These are phyloP conservation scores for Erebia epiphron DNA, from an alignment of 2,888 invertebrate species.

Conservation along the genomic window DNA sequence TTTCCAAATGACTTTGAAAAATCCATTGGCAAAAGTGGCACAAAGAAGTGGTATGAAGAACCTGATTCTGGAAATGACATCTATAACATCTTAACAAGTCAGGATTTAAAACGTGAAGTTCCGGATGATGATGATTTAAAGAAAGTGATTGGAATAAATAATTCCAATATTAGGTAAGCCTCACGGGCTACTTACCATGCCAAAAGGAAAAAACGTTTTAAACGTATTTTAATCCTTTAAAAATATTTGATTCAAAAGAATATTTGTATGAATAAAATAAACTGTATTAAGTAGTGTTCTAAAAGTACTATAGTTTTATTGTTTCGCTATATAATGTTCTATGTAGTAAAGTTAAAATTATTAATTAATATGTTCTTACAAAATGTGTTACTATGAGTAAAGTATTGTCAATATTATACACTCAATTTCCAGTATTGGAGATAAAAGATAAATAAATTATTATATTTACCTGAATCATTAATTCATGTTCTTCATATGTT, in stretches of 20 bases:
- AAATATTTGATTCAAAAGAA: constrained; percentile 36
- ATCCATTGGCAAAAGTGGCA: neutral
- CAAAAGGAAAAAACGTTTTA: constrained; percentile 43
- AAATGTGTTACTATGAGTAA: too few species aligned
- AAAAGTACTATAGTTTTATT: neutral
- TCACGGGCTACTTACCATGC: constrained; percentile 23
- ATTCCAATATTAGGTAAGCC: constrained; percentile 27
- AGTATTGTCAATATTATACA: too few species aligned
- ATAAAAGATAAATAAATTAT: too few species aligned
- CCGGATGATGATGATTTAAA: constrained; percentile 28
- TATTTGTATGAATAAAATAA: constrained; percentile 47
- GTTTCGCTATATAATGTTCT: neutral
- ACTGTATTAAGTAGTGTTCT: neutral
- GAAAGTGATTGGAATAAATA: constrained; percentile 29
- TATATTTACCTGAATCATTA: too few species aligned
- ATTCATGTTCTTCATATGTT: too few species aligned
- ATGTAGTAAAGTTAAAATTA: too few species aligned
- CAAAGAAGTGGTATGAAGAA: neutral
- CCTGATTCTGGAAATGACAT: constrained; percentile 4
- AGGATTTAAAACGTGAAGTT: constrained; percentile 20
- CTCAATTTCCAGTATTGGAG: too few species aligned
- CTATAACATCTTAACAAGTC: constrained; percentile 13
- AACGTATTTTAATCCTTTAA: constrained; percentile 45
- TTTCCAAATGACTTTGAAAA: constrained; percentile 2
- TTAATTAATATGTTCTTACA: too few species aligned